Percentiles rank a stretch among this genome's conserved stretches.
Conservation (phyloP, 2,888 invertebrate species). For the Yponomeuta sedellus region DNA sequence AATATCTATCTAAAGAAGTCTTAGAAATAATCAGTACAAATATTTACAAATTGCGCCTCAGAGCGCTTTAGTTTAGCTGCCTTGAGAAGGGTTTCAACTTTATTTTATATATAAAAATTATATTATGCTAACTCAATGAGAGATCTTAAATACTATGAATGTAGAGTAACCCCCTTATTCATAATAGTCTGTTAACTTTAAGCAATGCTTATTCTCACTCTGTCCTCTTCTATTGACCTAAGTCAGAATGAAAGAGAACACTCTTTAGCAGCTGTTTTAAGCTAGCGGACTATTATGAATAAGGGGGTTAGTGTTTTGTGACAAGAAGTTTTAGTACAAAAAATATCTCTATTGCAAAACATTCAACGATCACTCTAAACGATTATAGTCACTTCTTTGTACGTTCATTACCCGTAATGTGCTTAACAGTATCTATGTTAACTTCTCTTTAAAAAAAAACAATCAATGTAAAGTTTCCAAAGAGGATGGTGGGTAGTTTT, state of each 20-base stretch:
- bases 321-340: constrained; percentile 6
- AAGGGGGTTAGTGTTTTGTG: background rate
- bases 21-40: constrained; percentile 55
- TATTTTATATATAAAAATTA: constrained; percentile 30
- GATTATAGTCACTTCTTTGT: constrained; percentile 70
- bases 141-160: constrained; percentile 31
- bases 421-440: constrained; percentile 14
- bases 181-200: no score
- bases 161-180: no score
- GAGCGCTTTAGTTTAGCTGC: constrained; percentile 62
- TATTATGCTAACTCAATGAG: constrained; percentile 29
- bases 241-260: no score
- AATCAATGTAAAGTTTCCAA: constrained; percentile 23
- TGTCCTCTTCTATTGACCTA: no score
- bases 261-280: no score
- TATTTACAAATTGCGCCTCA: constrained; percentile 63
- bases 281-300: no score
- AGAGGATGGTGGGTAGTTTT: constrained; percentile 31
- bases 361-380: constrained; percentile 38
- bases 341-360: background rate
- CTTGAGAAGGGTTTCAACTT: constrained; percentile 57
- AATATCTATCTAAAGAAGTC: constrained; percentile 56
- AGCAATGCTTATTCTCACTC: no score
- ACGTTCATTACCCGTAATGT: constrained; percentile 47
- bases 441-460: constrained; percentile 12